phyloP scores from a whole-genome alignment of 2,888 invertebrate species.

The Mesorhabditis belari region DNA sequence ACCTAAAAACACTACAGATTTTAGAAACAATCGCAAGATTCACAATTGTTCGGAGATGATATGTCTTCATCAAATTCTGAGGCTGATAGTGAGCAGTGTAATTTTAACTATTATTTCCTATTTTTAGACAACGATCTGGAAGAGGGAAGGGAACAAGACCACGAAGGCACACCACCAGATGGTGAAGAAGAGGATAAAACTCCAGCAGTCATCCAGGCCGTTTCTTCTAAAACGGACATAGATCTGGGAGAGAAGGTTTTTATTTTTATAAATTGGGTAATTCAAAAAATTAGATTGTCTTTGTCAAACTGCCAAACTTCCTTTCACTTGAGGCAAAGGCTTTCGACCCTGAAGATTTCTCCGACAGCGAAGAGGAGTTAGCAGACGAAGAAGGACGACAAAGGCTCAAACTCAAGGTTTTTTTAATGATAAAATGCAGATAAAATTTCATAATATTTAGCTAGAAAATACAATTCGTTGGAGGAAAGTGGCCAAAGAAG shows the following conservation, averaged over 20 bases:
- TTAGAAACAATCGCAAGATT: not conserved
- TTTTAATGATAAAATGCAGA: not conserved
- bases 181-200: not conserved
- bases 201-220: not conserved
- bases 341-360: constrained; percentile 82
- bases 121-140: not conserved
- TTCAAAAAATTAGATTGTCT: too few species aligned
- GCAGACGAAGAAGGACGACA: constrained; percentile 94
- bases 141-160: not conserved
- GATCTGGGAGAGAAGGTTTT: not conserved
- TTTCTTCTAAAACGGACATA: not conserved
- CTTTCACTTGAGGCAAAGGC: constrained; percentile 93
- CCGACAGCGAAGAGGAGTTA: constrained; percentile 94
- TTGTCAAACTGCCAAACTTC: constrained; percentile 79
- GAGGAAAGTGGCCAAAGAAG: constrained; percentile 61
- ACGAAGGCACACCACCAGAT: not conserved
- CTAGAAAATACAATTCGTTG: constrained; percentile 94
- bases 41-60: not conserved
- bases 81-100: too few species aligned
- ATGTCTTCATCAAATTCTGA: too few species aligned
- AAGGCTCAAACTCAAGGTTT: constrained; percentile 61
- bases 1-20: not conserved
- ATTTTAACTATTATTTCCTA: too few species aligned
- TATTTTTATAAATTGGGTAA: too few species aligned
- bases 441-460: constrained; percentile 56